phyloP scores from a whole-genome alignment of 2,888 invertebrate species.

The Eristalis pertinax region DNA sequence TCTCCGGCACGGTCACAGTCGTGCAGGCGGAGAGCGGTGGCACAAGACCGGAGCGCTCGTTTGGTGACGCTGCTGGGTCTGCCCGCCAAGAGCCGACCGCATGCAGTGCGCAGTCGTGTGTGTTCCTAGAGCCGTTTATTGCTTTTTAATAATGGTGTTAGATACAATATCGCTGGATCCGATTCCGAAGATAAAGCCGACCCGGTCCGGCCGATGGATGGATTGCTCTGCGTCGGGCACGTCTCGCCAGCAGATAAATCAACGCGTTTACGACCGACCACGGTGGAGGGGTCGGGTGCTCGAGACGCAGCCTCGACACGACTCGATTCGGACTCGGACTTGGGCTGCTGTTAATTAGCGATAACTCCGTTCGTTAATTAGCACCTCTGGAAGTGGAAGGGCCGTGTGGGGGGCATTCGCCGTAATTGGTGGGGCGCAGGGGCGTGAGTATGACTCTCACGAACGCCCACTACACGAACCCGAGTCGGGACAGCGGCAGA shows the following conservation, averaged over 20 bases:
- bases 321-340: constrained; percentile 34
- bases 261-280: constrained; percentile 64
- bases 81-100: constrained; percentile 12
- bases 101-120: constrained; percentile 61
- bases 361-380: constrained; percentile 71
- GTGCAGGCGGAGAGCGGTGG: background rate
- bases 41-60: background rate
- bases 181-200: constrained; percentile 28
- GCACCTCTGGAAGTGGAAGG: constrained; percentile 43
- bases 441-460: constrained; percentile 62
- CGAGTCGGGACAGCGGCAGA: constrained; percentile 10
- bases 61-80: constrained; percentile 3
- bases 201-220: constrained; percentile 7
- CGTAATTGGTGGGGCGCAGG: constrained; percentile 65
- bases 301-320: background rate
- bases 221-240: constrained; percentile 29
- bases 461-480: constrained; percentile 50
- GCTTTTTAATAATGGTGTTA: constrained; percentile 68
- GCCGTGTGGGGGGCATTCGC: constrained; percentile 44
- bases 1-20: constrained; percentile 8
- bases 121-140: constrained; percentile 63
- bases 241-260: constrained; percentile 58
- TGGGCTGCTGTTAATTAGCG: constrained; percentile 63
- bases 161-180: constrained; percentile 48
- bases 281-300: constrained; percentile 32